Percentiles rank a stretch among this genome's conserved stretches.
Conservation (phyloP, 2,888 invertebrate species). For the Acleris sparsana region DNA sequence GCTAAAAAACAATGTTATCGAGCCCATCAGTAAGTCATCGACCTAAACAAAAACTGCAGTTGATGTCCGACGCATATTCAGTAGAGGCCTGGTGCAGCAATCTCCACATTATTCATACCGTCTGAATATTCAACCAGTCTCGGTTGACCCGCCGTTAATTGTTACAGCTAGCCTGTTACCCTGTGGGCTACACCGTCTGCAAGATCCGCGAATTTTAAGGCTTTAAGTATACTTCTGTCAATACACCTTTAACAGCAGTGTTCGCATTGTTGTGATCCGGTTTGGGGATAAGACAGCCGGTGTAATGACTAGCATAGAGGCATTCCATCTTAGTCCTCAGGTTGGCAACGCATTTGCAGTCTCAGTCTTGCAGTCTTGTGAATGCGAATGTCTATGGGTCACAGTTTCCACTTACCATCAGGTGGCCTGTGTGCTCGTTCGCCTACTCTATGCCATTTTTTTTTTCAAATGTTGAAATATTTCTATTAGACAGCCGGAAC, state of each 20-base stretch:
- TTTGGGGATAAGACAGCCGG: no score
- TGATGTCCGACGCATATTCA: slow-evolving; percentile 67
- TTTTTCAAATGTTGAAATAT: no score
- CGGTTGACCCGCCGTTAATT: slow-evolving; percentile 75
- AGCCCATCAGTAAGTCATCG: slow-evolving; percentile 54
- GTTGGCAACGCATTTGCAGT: no score
- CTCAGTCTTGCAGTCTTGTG: no score
- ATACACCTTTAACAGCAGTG: not conserved
- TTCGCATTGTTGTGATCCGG: no score
- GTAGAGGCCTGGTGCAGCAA: slow-evolving; percentile 61
- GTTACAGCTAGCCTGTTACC: slow-evolving; percentile 65
- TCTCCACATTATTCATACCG: slow-evolving; percentile 73
- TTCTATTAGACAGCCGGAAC: no score
- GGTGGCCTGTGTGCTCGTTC: no score
- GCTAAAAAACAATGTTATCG: not conserved
- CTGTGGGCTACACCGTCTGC: slow-evolving; percentile 48
- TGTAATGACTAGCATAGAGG: no score
- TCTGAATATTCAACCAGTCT: slow-evolving; percentile 76
- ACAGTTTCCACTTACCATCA: no score
- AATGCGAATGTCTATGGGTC: no score
- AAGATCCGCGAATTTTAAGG: slow-evolving; percentile 28
- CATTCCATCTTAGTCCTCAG: no score
- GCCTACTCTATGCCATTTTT: no score
- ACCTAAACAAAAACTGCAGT: slow-evolving; percentile 57
- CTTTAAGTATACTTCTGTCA: not conserved